These are phyloP conservation scores for Mesorhabditis sp. DNA, from an alignment of 2,888 invertebrate species.

Conservation along the genomic window DNA sequence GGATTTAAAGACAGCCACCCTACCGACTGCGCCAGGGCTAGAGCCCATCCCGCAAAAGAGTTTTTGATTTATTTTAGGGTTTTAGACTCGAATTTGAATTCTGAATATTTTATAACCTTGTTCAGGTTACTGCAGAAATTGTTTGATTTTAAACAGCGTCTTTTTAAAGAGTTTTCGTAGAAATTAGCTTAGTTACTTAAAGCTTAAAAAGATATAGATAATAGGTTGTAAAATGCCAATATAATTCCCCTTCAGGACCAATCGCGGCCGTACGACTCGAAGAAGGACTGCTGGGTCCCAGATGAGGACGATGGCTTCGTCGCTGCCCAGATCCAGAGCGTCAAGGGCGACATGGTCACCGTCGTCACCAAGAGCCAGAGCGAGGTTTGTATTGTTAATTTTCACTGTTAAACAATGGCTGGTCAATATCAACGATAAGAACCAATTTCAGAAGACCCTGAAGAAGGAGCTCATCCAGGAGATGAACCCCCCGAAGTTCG, in stretches of 20 bases:
- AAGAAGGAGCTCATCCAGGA: conserved; percentile 87
- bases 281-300: conserved; percentile 51
- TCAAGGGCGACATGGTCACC: conserved; percentile 95
- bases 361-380: conserved; percentile 72
- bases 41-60: too few species aligned
- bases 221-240: background rate
- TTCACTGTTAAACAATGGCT: background rate
- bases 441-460: conserved; percentile 67
- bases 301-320: conserved; percentile 71
- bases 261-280: conserved; percentile 45
- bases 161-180: too few species aligned
- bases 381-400: conserved; percentile 28
- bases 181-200: too few species aligned
- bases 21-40: too few species aligned
- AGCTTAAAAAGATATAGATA: too few species aligned
- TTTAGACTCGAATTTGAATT: too few species aligned
- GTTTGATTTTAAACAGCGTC: too few species aligned
- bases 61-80: too few species aligned
- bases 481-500: conserved; percentile 98
- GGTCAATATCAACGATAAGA: background rate
- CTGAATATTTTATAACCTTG: too few species aligned
- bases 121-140: too few species aligned
- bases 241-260: conserved; percentile 33
- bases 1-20: too few species aligned
- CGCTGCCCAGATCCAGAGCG: conserved; percentile 93